These are phyloP conservation scores for Eulemur rufifrons DNA, from an alignment of 2,113 vertebrate genomes.

Conservation along the genomic window DNA sequence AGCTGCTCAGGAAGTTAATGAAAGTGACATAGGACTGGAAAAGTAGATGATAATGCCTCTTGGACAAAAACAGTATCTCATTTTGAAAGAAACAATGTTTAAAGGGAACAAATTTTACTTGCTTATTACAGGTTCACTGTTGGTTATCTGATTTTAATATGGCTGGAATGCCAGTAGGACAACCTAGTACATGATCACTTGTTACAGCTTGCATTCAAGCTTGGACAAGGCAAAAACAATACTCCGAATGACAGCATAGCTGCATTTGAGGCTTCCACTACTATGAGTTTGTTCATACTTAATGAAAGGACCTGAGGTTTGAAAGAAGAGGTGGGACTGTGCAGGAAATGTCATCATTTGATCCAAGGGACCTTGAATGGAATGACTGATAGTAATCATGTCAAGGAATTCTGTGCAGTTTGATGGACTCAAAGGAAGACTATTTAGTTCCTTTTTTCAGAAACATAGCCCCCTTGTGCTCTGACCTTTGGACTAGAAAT, in stretches of 20 bases:
- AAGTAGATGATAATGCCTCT: not conserved
- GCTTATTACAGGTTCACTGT: not conserved
- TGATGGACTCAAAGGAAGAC: not conserved
- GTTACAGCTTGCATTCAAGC: not conserved
- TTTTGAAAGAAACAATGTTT: constrained; percentile 9
- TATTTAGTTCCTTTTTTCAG: not conserved
- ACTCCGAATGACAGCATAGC: not conserved
- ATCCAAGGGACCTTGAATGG: not conserved
- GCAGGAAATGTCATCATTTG: not conserved
- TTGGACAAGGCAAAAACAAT: not conserved
- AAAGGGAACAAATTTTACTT: not conserved
- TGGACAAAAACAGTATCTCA: not conserved
- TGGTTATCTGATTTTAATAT: not conserved
- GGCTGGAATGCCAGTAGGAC: not conserved
- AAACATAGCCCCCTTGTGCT: not conserved
- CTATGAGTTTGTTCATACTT: not conserved
- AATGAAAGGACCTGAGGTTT: constrained; percentile 8
- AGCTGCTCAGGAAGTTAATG: not conserved
- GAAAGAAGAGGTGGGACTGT: not conserved
- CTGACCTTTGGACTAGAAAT: not conserved
- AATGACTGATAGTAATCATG: not conserved
- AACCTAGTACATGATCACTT: not conserved
- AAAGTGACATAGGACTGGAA: not conserved
- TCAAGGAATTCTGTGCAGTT: not conserved
- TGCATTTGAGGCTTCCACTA: not conserved